Evolutionary conservation across 1,140 invertebrate genomes (phyloP).

Genomic region (Paralvinella palmiformis): DNA sequence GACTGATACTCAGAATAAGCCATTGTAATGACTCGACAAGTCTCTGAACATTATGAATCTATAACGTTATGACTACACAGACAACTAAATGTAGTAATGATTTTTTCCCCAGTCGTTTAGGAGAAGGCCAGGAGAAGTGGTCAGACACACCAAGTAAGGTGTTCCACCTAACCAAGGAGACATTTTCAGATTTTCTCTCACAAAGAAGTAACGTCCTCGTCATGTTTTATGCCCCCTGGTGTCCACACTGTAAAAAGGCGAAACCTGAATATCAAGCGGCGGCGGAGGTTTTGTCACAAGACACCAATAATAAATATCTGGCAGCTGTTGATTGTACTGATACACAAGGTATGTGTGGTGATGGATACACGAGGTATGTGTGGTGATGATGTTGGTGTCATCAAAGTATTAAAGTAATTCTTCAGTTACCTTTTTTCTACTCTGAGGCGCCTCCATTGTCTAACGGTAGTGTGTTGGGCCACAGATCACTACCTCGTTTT

Average conservation of each 20-base stretch:
- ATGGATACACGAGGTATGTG: background rate
- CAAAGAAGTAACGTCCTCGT: constrained; percentile 55
- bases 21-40: no score
- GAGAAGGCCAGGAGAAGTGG: constrained; percentile 52
- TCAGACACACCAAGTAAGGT: background rate
- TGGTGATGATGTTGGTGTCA: background rate
- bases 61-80: no score
- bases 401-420: background rate
- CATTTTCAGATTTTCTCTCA: background rate
- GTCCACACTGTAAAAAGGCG: constrained; percentile 62
- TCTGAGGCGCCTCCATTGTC: background rate
- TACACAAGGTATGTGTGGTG: constrained; percentile 57
- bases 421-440: background rate
- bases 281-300: constrained; percentile 68
- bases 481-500: no score
- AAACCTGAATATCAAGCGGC: constrained; percentile 91
- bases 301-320: constrained; percentile 66
- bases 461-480: no score
- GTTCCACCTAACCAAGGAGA: background rate
- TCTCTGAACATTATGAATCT: no score
- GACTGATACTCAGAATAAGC: no score
- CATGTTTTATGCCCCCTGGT: constrained; percentile 74
- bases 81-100: no score
- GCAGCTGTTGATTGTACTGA: constrained; percentile 93
- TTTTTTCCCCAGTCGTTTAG: no score